Evolutionary conservation across 2,797 vertebrate genomes (phyloP).

Genomic region (Monodelphis domestica): DNA sequence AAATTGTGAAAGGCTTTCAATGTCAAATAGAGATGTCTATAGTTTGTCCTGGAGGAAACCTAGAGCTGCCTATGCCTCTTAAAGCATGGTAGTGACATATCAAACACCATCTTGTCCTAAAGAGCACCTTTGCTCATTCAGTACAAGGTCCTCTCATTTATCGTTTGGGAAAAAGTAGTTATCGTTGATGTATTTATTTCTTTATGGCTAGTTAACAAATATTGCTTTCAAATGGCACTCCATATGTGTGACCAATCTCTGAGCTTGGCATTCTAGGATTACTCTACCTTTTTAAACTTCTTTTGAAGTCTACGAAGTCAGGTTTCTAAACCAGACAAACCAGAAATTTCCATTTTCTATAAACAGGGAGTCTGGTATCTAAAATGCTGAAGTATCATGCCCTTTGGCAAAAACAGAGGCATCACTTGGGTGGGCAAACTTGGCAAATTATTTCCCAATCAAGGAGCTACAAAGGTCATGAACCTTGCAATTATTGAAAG

Average conservation of each 20-base stretch:
- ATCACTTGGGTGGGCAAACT: neutral
- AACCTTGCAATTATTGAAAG: conserved; percentile 3
- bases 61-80: conserved; percentile 14
- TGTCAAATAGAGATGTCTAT: too few relatives aligned
- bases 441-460: neutral
- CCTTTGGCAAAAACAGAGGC: neutral
- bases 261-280: conserved; percentile 4
- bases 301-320: conserved; percentile 43
- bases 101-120: conserved; percentile 26
- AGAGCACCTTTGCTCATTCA: conserved; percentile 22
- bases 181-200: conserved; percentile 19
- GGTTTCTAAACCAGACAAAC: neutral
- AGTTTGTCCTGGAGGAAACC: too few relatives aligned
- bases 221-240: neutral
- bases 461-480: conserved; percentile 5
- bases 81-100: conserved; percentile 48
- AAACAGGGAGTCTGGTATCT: neutral
- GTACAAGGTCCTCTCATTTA: conserved; percentile 39
- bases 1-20: too few relatives aligned
- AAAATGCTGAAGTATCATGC: conserved; percentile 38
- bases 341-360: conserved; percentile 15
- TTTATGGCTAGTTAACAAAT: neutral
- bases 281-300: neutral
- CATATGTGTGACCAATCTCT: neutral
- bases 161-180: conserved; percentile 15